Conservation (phyloP, 2,888 invertebrate species). For the Pristionchus exspectatus region DNA sequence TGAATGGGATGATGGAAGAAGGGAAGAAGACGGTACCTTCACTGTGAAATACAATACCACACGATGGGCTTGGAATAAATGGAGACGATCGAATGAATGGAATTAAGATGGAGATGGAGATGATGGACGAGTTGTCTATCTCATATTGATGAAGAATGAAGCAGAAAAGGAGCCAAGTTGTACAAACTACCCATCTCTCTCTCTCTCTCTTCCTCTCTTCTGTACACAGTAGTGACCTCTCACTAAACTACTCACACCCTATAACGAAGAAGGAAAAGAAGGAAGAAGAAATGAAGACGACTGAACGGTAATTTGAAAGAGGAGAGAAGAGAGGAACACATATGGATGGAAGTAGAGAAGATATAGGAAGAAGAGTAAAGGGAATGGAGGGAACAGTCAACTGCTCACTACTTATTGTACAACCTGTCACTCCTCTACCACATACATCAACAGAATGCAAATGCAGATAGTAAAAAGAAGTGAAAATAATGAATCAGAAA, state of each 20-base stretch:
- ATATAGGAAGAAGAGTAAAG: not conserved
- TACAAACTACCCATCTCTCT: conserved; percentile 33
- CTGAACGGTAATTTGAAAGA: conserved; percentile 32
- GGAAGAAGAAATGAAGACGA: conserved; percentile 17
- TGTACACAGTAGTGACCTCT: conserved; percentile 38
- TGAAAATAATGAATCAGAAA: not conserved
- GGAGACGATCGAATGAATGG: not conserved
- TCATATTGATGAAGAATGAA: not conserved
- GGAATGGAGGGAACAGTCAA: not conserved
- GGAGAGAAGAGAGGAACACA: conserved; percentile 12
- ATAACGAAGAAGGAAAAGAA: not conserved
- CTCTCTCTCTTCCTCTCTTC: not conserved
- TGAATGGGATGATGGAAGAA: not conserved
- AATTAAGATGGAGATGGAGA: not conserved
- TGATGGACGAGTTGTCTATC: not conserved
- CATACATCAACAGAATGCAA: not conserved
- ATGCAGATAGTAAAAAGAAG: not conserved
- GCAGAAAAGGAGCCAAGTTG: conserved; percentile 19
- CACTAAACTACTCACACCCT: conserved; percentile 13
- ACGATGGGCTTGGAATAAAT: not conserved
- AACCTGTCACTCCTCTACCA: not conserved
- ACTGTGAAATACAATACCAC: not conserved
- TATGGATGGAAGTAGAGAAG: not conserved
- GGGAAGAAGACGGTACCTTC: not conserved
- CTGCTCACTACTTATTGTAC: not conserved